phyloP scores from a whole-genome alignment of 1,140 invertebrate genomes.

The Diabrotica undecimpunctata region DNA sequence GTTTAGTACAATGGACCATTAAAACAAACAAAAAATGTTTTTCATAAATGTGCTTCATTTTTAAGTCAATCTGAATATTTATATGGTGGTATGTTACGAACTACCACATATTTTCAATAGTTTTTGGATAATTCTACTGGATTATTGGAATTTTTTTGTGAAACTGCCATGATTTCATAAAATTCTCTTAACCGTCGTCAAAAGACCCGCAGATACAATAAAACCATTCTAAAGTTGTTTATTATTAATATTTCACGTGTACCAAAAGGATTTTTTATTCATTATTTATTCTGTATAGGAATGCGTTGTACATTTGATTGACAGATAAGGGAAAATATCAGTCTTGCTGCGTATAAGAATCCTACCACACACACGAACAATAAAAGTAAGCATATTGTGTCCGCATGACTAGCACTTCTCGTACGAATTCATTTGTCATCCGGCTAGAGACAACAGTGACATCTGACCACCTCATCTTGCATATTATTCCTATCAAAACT shows the following conservation, averaged over 20 bases:
- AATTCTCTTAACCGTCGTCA: not conserved
- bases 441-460: constrained; percentile 37
- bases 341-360: constrained; percentile 26
- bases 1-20: too few species aligned
- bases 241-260: constrained; percentile 13
- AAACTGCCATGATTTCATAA: too few species aligned
- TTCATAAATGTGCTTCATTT: too few species aligned
- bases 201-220: constrained; percentile 1
- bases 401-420: constrained; percentile 36
- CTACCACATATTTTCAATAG: not conserved
- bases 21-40: too few species aligned
- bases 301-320: constrained; percentile 25
- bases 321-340: constrained; percentile 28
- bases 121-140: not conserved
- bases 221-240: constrained; percentile 1
- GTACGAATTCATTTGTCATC: constrained; percentile 38
- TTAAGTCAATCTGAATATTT: not conserved
- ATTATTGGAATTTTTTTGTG: too few species aligned
- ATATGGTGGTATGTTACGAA: not conserved
- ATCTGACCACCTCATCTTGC: constrained; percentile 39
- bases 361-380: constrained; percentile 39
- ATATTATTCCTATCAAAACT: constrained; percentile 34
- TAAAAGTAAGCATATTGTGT: constrained; percentile 37
- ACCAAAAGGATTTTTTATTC: constrained; percentile 16
- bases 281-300: constrained; percentile 19